Conservation (phyloP, 2,888 invertebrate genomes). For the Girardia tigrina region DNA sequence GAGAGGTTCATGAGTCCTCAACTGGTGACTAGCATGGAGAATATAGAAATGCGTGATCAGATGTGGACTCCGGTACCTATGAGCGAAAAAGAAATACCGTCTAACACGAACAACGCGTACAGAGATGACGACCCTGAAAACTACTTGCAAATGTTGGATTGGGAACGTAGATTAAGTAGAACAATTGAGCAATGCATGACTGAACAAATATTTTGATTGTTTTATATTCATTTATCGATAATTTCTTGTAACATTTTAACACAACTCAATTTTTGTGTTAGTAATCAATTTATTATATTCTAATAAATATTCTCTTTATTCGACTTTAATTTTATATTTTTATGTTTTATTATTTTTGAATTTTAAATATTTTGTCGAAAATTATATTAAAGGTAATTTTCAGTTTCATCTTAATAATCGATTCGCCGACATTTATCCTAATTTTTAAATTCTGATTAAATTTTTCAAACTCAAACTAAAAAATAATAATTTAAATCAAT, state of each 20-base stretch:
- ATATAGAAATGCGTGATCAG: constrained; percentile 1
- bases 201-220: background rate
- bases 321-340: no score
- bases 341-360: no score
- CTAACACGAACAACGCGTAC: background rate
- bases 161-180: background rate
- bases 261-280: constrained; percentile 15
- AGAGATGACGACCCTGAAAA: background rate
- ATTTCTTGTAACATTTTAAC: background rate
- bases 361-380: no score
- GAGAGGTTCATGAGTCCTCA: constrained; percentile 6
- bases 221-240: background rate
- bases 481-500: no score
- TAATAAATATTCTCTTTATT: background rate
- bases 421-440: no score
- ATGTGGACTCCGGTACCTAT: background rate
- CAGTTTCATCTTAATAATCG: no score
- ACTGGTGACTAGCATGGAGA: constrained; percentile 18
- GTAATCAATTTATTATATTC: background rate
- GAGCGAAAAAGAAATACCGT: background rate
- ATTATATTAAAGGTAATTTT: no score
- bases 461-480: no score
- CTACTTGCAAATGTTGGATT: background rate
- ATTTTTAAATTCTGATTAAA: no score
- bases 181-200: background rate